phyloP scores from a whole-genome alignment of 2,797 vertebrate species.

The Cottoperca gobio region DNA sequence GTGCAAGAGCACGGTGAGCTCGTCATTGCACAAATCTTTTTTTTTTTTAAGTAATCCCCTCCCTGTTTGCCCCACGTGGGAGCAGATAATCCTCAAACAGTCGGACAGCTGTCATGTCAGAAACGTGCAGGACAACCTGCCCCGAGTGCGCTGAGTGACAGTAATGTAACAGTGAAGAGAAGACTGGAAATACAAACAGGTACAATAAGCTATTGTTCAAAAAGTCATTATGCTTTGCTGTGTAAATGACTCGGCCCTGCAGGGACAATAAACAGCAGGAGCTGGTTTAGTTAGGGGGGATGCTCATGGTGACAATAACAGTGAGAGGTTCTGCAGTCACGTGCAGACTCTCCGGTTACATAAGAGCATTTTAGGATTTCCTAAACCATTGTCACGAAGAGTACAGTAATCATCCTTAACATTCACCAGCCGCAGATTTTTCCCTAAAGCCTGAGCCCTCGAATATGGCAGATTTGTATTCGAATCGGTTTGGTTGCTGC shows the following conservation, averaged over 20 bases:
- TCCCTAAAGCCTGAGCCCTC: constrained; percentile 46
- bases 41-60: constrained; percentile 73
- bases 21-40: constrained; percentile 32
- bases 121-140: constrained; percentile 64
- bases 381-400: constrained; percentile 63
- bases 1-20: not conserved
- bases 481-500: constrained; percentile 1
- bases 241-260: constrained; percentile 20
- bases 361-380: constrained; percentile 75
- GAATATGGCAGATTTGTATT: constrained; percentile 18
- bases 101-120: constrained; percentile 74
- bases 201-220: constrained; percentile 17
- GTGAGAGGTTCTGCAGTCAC: constrained; percentile 42
- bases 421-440: constrained; percentile 63
- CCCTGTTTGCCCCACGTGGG: constrained; percentile 61
- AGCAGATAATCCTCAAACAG: constrained; percentile 75
- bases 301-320: constrained; percentile 40
- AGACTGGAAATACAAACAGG: constrained; percentile 19
- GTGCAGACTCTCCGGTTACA: constrained; percentile 57
- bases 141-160: constrained; percentile 25
- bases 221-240: constrained; percentile 24
- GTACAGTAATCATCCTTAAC: constrained; percentile 64
- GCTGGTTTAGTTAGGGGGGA: constrained; percentile 3
- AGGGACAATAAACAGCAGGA: constrained; percentile 37
- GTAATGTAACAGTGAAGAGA: constrained; percentile 40